phyloP scores from a whole-genome alignment of 2,888 invertebrate species.

The Lordiphosa fenestrarum region DNA sequence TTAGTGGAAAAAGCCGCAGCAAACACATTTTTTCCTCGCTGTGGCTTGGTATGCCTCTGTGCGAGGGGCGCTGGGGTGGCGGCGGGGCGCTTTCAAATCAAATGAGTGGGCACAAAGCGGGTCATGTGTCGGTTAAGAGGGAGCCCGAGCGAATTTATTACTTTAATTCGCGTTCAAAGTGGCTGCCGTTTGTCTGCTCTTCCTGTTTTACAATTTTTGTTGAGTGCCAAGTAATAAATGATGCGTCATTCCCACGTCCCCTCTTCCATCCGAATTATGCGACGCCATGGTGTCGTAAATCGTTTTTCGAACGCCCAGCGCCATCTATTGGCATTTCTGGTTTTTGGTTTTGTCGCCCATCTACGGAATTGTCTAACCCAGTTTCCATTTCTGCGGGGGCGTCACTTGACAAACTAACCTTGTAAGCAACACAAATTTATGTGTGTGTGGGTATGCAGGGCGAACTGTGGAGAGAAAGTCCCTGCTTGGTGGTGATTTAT shows the following conservation, averaged over 20 bases:
- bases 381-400: conserved; percentile 30
- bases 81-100: conserved; percentile 62
- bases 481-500: conserved; percentile 56
- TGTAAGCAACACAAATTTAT: conserved; percentile 62
- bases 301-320: conserved; percentile 57
- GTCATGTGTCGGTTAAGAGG: conserved; percentile 16
- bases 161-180: conserved; percentile 64
- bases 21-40: conserved; percentile 24
- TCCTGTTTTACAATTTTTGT: conserved; percentile 63
- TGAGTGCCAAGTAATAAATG: conserved; percentile 66
- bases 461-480: conserved; percentile 10
- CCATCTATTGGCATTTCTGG: conserved; percentile 56
- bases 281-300: conserved; percentile 65
- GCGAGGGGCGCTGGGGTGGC: conserved; percentile 25
- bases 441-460: conserved; percentile 53
- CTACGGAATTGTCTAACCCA: conserved; percentile 50
- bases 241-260: conserved; percentile 48
- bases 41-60: conserved; percentile 52
- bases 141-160: conserved; percentile 60
- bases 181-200: conserved; percentile 58
- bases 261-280: conserved; percentile 55
- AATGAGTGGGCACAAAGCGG: conserved; percentile 56
- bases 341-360: conserved; percentile 39
- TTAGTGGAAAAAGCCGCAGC: conserved; percentile 56
- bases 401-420: conserved; percentile 51